Conservation (phyloP, 2,888 invertebrate species). For the Boloria selene region DNA sequence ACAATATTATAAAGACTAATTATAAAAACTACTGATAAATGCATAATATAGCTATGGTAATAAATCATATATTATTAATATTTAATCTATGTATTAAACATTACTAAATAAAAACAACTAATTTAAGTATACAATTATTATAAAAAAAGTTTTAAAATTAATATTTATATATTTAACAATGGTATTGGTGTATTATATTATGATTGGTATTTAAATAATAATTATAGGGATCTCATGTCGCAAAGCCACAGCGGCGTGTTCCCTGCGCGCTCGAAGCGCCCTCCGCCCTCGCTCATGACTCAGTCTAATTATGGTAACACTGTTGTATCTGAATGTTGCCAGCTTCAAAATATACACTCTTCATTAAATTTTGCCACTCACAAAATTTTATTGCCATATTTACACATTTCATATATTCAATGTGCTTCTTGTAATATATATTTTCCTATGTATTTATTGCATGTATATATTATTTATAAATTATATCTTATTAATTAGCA, state of each 20-base stretch:
- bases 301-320: conserved; percentile 76
- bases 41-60: too few relatives aligned
- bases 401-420: too few relatives aligned
- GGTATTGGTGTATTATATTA: not conserved
- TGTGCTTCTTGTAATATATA: too few relatives aligned
- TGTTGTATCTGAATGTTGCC: conserved; percentile 34
- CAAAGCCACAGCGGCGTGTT: conserved; percentile 76
- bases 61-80: too few relatives aligned
- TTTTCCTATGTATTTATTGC: too few relatives aligned
- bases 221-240: conserved; percentile 74
- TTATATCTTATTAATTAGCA: too few relatives aligned
- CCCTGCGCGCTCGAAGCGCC: conserved; percentile 63
- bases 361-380: conserved; percentile 1
- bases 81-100: too few relatives aligned
- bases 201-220: conserved; percentile 18
- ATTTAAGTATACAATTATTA: too few relatives aligned
- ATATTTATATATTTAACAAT: not conserved
- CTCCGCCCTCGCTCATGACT: conserved; percentile 66
- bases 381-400: not conserved
- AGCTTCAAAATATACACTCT: conserved; percentile 26
- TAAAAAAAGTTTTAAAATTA: conserved; percentile 6
- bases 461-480: too few relatives aligned
- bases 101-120: too few relatives aligned
- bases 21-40: too few relatives aligned
- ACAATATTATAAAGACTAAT: too few relatives aligned